Evolutionary conservation across 2,113 vertebrate species (phyloP).

Genomic region (Phrynosoma blainvillii): DNA sequence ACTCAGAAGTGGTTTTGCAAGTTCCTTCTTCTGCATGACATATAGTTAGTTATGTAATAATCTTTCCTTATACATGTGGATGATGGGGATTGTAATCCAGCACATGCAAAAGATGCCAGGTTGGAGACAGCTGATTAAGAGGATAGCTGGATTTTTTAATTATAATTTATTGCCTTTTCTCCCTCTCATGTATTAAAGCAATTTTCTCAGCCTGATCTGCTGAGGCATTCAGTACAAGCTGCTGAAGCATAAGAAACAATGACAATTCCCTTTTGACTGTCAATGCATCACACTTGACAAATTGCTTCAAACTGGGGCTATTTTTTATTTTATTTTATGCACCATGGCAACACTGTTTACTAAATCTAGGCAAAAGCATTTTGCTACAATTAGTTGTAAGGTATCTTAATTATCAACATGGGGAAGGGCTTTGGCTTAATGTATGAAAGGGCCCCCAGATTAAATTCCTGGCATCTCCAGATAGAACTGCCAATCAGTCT

Average conservation of each 20-base stretch:
- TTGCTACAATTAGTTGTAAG: not conserved
- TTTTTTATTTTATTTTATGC: slow-evolving; percentile 20
- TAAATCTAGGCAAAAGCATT: slow-evolving; percentile 15
- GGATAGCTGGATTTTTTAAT: not conserved
- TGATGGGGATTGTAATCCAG: not conserved
- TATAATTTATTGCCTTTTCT: not conserved
- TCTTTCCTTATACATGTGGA: not conserved
- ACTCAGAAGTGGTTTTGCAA: no score
- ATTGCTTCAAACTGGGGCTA: not conserved
- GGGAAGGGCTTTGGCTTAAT: not conserved
- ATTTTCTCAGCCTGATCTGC: not conserved
- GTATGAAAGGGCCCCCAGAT: not conserved
- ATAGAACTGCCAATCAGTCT: not conserved
- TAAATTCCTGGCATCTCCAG: not conserved
- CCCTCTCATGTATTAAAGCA: slow-evolving; percentile 3
- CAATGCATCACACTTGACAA: slow-evolving; percentile 19
- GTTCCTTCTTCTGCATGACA: no score
- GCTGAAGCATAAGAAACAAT: slow-evolving; percentile 14
- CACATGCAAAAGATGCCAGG: not conserved
- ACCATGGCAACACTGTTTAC: not conserved
- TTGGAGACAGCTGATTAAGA: not conserved
- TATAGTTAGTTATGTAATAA: no score
- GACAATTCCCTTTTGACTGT: slow-evolving; percentile 12
- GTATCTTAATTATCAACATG: not conserved
- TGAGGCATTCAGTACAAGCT: not conserved